These are phyloP conservation scores for Steatornis caripensis DNA, from an alignment of 2,113 vertebrate species.

Conservation along the genomic window DNA sequence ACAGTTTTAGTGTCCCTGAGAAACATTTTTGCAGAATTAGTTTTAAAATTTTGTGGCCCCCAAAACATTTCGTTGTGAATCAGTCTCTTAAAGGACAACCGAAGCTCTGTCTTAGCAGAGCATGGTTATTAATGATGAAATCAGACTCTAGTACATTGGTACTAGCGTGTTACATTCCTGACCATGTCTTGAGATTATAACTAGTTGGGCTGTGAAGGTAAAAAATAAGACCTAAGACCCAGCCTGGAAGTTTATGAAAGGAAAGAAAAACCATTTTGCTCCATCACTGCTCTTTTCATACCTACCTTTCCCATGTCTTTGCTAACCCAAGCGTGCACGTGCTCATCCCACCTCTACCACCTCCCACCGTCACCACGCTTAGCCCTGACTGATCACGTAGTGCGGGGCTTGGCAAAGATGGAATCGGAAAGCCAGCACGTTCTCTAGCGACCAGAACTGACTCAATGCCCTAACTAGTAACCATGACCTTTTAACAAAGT, in stretches of 20 bases:
- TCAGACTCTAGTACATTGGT: background rate
- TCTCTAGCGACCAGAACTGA: background rate
- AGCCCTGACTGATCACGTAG: accelerated
- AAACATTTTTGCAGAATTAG: background rate
- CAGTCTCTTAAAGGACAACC: background rate
- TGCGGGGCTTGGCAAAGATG: background rate
- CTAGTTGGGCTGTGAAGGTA: background rate
- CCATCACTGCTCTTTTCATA: background rate
- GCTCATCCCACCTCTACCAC: background rate
- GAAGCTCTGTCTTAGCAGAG: background rate
- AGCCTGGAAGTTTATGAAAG: background rate
- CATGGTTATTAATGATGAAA: background rate
- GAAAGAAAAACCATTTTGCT: background rate
- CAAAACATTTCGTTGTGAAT: background rate
- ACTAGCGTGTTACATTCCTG: background rate
- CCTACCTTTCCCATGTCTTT: background rate
- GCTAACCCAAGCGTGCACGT: accelerated
- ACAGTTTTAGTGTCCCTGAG: background rate
- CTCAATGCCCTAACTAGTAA: background rate
- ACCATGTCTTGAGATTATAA: background rate
- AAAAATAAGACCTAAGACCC: background rate
- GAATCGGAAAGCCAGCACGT: background rate
- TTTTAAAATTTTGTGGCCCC: background rate
- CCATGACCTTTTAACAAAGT: background rate
- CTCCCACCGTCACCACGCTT: accelerated